Conservation (phyloP, 35 echinoderm and acorn worm genomes). For the Lytechinus variegatus region DNA sequence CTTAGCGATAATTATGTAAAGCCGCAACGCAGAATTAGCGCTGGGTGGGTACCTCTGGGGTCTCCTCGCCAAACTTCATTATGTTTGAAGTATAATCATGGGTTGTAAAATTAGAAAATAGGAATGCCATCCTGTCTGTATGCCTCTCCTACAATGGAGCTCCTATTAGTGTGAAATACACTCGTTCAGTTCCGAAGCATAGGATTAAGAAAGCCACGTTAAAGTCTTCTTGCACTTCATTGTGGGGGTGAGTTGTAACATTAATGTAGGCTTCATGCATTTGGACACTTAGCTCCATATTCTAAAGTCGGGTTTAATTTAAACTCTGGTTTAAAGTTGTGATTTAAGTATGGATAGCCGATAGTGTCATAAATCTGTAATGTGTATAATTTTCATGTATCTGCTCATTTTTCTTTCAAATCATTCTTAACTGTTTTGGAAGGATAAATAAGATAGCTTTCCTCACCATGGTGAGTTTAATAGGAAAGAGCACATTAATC, state of each 20-base stretch:
- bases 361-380: too few species aligned
- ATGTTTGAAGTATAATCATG: neutral
- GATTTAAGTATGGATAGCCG: too few species aligned
- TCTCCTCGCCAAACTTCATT: neutral
- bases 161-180: neutral
- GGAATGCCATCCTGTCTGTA: neutral
- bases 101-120: neutral
- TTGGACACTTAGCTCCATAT: too few species aligned
- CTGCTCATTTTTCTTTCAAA: too few species aligned
- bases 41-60: neutral
- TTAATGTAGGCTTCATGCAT: neutral
- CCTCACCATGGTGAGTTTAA: too few species aligned
- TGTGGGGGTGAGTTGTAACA: neutral
- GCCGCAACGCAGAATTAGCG: neutral
- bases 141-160: neutral
- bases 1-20: constrained; percentile 16
- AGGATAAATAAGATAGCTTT: too few species aligned
- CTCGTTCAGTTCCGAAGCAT: neutral
- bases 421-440: too few species aligned
- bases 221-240: neutral
- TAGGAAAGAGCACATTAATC: too few species aligned
- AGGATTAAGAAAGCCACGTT: neutral
- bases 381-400: too few species aligned
- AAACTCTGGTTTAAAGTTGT: too few species aligned
- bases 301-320: too few species aligned